Evolutionary conservation across 2,888 invertebrate genomes (phyloP).

Genomic region (Bombylius discolor): DNA sequence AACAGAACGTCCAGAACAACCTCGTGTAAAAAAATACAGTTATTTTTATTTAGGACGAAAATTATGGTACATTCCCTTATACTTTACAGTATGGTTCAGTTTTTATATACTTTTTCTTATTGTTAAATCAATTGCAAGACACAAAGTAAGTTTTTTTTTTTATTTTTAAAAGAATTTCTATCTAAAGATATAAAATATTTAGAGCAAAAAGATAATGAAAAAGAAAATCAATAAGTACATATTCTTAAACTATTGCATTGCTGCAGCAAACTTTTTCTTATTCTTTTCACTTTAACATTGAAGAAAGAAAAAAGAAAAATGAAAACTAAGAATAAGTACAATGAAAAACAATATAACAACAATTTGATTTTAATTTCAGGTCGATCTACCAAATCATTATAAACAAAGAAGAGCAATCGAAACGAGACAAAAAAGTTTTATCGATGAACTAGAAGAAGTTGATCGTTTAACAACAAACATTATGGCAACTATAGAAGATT

Average conservation of each 20-base stretch:
- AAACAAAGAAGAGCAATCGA: slow-evolving; percentile 22
- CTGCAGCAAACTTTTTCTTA: no score
- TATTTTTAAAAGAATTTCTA: background rate
- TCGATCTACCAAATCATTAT: slow-evolving; percentile 35
- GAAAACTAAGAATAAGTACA: no score
- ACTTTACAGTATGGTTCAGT: slow-evolving; percentile 49
- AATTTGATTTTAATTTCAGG: slow-evolving; percentile 19
- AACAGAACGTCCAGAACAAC: slow-evolving; percentile 28
- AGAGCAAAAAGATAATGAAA: no score
- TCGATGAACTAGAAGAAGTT: slow-evolving; percentile 23
- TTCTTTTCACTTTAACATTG: no score
- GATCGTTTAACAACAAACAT: slow-evolving; percentile 30
- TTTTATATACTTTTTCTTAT: slow-evolving; percentile 53
- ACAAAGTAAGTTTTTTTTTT: slow-evolving; percentile 39
- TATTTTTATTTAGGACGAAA: slow-evolving; percentile 57
- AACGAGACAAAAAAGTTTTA: slow-evolving; percentile 1
- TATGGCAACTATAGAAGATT: slow-evolving; percentile 31
- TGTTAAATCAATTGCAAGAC: slow-evolving; percentile 52
- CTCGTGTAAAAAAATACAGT: slow-evolving; percentile 46
- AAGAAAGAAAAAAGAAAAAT: no score
- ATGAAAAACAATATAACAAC: no score
- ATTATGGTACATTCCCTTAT: slow-evolving; percentile 56
- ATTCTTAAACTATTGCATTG: background rate
- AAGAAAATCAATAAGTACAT: background rate
- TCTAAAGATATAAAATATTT: background rate